Evolutionary conservation across 1,140 invertebrate species (phyloP).

Genomic region (Aleiodes sp.): DNA sequence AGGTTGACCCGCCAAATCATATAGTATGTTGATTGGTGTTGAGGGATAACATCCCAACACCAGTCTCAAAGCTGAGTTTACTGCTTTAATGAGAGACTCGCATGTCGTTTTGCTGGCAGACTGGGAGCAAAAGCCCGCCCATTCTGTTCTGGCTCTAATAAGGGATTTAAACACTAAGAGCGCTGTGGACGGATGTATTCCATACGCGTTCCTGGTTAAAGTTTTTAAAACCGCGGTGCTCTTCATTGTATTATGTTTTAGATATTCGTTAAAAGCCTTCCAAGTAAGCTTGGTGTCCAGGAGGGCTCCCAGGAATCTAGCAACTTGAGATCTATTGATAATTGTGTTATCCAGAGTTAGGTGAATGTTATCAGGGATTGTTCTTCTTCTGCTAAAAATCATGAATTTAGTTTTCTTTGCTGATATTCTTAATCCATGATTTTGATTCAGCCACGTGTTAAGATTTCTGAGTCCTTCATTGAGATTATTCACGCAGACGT

Average conservation of each 20-base stretch:
- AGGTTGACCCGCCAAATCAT: constrained; percentile 26
- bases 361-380: neutral
- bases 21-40: constrained; percentile 32
- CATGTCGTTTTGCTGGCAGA: constrained; percentile 7
- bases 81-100: constrained; percentile 12
- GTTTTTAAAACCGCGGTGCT: constrained; percentile 25
- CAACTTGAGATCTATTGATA: too few relatives aligned
- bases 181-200: constrained; percentile 28
- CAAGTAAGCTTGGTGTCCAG: constrained; percentile 38
- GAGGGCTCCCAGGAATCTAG: constrained; percentile 32
- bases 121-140: constrained; percentile 23
- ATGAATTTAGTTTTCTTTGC: constrained; percentile 28
- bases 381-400: constrained; percentile 18
- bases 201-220: constrained; percentile 24
- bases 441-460: neutral
- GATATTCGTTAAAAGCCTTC: constrained; percentile 28
- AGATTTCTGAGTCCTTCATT: neutral
- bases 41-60: constrained; percentile 30
- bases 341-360: neutral
- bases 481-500: neutral
- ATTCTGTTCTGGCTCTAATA: constrained; percentile 33
- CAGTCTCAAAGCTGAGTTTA: constrained; percentile 27
- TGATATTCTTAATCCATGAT: neutral
- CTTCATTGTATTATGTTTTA: constrained; percentile 7
- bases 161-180: constrained; percentile 35